Evolutionary conservation across 2,113 vertebrate species (phyloP).

Genomic region (Plotosus lineatus): DNA sequence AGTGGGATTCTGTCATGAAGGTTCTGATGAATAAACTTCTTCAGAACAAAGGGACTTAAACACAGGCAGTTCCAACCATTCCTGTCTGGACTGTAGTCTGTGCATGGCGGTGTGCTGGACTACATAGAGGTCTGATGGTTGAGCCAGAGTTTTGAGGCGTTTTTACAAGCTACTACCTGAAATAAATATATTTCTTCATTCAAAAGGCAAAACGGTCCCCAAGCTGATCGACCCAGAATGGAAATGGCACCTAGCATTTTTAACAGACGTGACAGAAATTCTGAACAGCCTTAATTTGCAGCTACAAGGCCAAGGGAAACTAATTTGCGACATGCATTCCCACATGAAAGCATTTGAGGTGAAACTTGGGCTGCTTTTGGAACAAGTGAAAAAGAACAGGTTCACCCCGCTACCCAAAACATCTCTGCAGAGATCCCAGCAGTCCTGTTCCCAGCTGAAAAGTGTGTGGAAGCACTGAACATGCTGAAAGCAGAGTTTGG

Average conservation of each 20-base stretch:
- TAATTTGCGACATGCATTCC: constrained; percentile 49
- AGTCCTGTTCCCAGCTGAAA: too few species aligned
- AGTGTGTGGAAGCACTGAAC: constrained; percentile 32
- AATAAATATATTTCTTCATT: constrained; percentile 38
- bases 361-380: constrained; percentile 34
- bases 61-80: constrained; percentile 45
- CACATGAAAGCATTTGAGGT: constrained; percentile 43
- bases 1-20: constrained; percentile 48
- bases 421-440: too few species aligned
- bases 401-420: too few species aligned
- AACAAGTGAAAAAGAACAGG: constrained; percentile 4
- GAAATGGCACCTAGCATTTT: too few species aligned
- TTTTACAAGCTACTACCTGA: constrained; percentile 47
- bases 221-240: too few species aligned
- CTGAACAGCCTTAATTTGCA: constrained; percentile 45
- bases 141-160: constrained; percentile 46
- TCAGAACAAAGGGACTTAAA: constrained; percentile 36
- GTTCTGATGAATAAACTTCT: constrained; percentile 50
- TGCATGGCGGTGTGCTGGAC: constrained; percentile 47
- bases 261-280: constrained; percentile 41
- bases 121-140: constrained; percentile 40
- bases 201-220: too few species aligned
- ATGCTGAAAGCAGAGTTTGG: constrained; percentile 32
- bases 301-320: constrained; percentile 49
- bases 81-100: constrained; percentile 38